Evolutionary conservation across 2,113 vertebrate genomes (phyloP).

Genomic region (Gallinago paraguaiae): DNA sequence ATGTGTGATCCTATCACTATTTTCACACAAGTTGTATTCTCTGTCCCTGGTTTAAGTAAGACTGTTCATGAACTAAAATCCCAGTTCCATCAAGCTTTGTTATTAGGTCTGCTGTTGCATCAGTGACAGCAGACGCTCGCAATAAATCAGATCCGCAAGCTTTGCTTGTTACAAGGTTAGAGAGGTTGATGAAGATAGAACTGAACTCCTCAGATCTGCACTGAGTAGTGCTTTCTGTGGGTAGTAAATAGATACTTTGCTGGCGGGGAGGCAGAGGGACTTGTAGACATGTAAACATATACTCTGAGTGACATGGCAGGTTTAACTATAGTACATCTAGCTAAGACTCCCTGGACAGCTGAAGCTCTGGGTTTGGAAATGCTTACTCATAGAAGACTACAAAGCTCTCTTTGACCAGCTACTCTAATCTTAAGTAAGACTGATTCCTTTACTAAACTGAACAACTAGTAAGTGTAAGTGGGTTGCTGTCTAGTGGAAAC

Average conservation of each 20-base stretch:
- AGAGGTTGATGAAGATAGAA: neutral
- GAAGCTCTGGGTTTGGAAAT: constrained; percentile 55
- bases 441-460: neutral
- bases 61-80: neutral
- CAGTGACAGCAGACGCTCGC: neutral
- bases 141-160: neutral
- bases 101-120: neutral
- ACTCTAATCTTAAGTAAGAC: neutral
- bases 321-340: constrained; percentile 59
- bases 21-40: neutral
- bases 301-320: constrained; percentile 66
- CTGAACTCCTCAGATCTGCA: neutral
- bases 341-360: constrained; percentile 57
- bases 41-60: neutral
- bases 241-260: constrained; percentile 41
- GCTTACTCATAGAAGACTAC: constrained; percentile 55
- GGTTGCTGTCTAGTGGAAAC: neutral
- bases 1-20: neutral
- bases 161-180: neutral
- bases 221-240: neutral
- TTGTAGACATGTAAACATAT: constrained; percentile 50
- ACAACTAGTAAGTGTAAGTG: neutral
- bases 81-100: neutral
- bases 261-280: neutral
- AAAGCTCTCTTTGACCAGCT: neutral